phyloP scores from a whole-genome alignment of 2,888 invertebrate genomes.

The Pedicia rivosa region DNA sequence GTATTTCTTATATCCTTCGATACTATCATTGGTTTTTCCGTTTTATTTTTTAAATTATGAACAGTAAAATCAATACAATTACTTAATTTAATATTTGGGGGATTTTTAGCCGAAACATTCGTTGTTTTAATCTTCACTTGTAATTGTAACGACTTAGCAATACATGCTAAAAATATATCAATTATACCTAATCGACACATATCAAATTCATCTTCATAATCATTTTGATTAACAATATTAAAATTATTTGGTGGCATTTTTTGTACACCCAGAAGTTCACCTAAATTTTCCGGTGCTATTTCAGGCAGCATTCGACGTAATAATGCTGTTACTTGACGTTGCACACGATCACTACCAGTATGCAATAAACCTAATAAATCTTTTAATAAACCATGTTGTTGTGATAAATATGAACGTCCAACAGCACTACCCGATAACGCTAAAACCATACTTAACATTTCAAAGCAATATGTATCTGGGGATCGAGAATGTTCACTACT shows the following conservation, averaged over 20 bases:
- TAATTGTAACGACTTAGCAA: conserved; percentile 79
- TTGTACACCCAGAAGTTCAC: conserved; percentile 56
- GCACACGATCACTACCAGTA: conserved; percentile 87
- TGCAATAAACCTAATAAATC: conserved; percentile 78
- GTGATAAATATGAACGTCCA: conserved; percentile 77
- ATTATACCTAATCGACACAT: conserved; percentile 56
- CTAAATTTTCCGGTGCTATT: conserved; percentile 70
- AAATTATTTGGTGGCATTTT: conserved; percentile 58
- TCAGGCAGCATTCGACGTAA: conserved; percentile 78
- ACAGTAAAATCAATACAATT: conserved; percentile 28
- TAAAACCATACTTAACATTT: conserved; percentile 87
- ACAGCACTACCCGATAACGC: conserved; percentile 87
- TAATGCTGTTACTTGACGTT: conserved; percentile 79
- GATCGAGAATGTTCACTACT: conserved; percentile 24
- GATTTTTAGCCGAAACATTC: conserved; percentile 43
- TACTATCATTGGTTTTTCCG: not conserved
- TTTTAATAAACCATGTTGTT: conserved; percentile 68
- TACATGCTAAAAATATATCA: conserved; percentile 78
- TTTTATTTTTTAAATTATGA: conserved; percentile 18
- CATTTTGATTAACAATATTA: conserved; percentile 44
- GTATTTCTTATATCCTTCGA: not conserved
- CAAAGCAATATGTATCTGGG: conserved; percentile 88
- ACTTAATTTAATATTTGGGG: conserved; percentile 24
- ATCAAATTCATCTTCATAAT: conserved; percentile 23
- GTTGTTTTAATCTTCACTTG: conserved; percentile 32